These are phyloP conservation scores for Caenorhabditis becei DNA, from an alignment of 2,888 invertebrate genomes.

Conservation along the genomic window DNA sequence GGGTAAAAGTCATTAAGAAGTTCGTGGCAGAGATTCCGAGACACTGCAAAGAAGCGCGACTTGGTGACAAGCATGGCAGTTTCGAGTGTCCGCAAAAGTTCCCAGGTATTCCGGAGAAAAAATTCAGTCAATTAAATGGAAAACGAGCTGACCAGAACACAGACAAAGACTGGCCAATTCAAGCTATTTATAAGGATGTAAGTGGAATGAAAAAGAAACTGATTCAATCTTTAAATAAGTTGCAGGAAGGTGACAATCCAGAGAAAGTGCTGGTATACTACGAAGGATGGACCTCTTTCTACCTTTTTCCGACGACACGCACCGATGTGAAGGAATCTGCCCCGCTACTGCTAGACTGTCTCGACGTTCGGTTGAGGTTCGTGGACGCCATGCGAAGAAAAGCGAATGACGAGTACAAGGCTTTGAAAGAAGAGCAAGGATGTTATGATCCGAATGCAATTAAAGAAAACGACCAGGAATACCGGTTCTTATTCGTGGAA, in stretches of 20 bases:
- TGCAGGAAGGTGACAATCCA: background rate
- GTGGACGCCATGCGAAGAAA: background rate
- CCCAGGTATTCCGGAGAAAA: conserved; percentile 20
- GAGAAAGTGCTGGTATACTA: conserved; percentile 11
- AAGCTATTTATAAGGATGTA: conserved; percentile 19
- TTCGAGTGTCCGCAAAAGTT: background rate
- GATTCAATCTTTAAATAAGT: no score
- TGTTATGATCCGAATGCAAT: no score
- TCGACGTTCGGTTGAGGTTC: background rate
- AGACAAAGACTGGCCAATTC: conserved; percentile 12
- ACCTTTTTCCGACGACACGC: background rate
- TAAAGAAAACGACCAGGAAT: no score
- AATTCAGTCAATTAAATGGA: background rate
- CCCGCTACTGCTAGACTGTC: background rate
- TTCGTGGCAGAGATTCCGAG: no score
- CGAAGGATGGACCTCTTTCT: conserved; percentile 36
- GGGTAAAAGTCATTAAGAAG: no score
- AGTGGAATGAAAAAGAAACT: no score
- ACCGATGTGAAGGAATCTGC: background rate
- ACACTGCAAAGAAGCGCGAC: no score
- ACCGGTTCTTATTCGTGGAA: background rate
- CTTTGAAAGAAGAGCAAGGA: no score
- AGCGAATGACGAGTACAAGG: no score
- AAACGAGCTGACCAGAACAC: background rate
- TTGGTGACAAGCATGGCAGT: no score